Evolutionary conservation across 2,113 vertebrate species (phyloP).

Genomic region (Fulmarus glacialis): DNA sequence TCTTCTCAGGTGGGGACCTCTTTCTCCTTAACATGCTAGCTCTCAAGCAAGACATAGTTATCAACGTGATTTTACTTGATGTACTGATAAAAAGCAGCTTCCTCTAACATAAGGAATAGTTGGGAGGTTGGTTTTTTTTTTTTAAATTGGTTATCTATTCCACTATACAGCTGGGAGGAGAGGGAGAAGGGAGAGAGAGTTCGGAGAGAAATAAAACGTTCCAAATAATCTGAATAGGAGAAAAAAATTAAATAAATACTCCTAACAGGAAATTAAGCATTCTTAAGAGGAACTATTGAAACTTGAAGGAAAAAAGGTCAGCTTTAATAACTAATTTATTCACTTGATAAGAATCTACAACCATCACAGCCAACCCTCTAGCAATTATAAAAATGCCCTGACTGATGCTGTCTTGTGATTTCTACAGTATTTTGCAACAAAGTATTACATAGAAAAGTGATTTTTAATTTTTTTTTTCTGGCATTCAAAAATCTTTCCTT

Average conservation of each 20-base stretch:
- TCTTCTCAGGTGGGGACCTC: not conserved
- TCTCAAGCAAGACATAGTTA: not conserved
- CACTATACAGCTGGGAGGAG: not conserved
- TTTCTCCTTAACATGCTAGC: not conserved
- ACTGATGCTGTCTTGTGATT: not conserved
- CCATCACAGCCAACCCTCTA: not conserved
- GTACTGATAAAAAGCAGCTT: not conserved
- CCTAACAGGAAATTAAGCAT: not conserved
- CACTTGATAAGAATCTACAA: not conserved
- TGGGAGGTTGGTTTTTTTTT: not conserved
- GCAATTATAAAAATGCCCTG: not conserved
- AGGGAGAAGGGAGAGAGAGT: not conserved
- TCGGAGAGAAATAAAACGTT: not conserved
- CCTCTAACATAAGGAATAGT: not conserved
- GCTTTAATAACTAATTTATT: conserved; percentile 18
- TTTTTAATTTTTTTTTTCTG: not conserved
- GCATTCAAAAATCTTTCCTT: not conserved
- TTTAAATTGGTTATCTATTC: not conserved
- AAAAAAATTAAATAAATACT: not conserved
- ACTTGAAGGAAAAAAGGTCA: not conserved
- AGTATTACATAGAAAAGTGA: not conserved
- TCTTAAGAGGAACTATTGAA: not conserved
- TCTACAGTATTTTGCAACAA: not conserved
- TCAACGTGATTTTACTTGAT: not conserved
- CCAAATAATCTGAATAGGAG: not conserved